Conservation (phyloP, 2,888 invertebrate species). For the Polymixis flavicincta region DNA sequence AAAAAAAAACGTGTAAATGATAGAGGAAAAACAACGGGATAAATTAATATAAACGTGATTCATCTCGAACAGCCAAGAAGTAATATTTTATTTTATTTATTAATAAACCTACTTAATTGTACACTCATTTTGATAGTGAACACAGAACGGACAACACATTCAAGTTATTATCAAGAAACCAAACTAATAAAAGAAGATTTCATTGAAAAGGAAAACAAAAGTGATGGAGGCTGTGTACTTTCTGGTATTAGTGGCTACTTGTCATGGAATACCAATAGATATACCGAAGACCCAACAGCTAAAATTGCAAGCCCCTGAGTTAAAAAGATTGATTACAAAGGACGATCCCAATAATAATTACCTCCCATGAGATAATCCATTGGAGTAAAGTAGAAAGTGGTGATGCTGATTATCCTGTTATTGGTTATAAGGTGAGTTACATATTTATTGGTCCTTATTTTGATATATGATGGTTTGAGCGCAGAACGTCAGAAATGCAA, state of each 20-base stretch:
- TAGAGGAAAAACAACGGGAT: conserved; percentile 15
- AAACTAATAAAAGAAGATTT: neutral
- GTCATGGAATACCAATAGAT: conserved; percentile 21
- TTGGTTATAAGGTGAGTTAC: conserved; percentile 34
- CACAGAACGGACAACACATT: conserved; percentile 1
- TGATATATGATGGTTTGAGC: too few species aligned
- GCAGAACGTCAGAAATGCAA: too few species aligned
- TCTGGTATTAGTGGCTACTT: conserved; percentile 7
- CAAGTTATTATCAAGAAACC: neutral
- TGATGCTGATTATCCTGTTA: conserved; percentile 24
- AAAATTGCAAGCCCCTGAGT: conserved; percentile 3
- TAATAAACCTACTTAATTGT: neutral
- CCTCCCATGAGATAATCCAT: conserved; percentile 17
- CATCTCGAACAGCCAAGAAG: neutral
- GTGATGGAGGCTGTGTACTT: conserved; percentile 7
- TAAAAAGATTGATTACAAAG: neutral
- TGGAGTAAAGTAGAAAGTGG: conserved; percentile 23
- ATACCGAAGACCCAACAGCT: conserved; percentile 1
- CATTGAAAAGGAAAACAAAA: neutral
- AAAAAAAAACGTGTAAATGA: neutral
- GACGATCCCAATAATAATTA: conserved; percentile 30
- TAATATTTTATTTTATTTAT: too few species aligned
- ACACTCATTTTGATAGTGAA: conserved; percentile 15
- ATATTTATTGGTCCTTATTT: neutral
- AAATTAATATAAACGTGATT: neutral